phyloP scores from a whole-genome alignment of 2,888 invertebrate species.

The Lepeophtheirus nordmannii region DNA sequence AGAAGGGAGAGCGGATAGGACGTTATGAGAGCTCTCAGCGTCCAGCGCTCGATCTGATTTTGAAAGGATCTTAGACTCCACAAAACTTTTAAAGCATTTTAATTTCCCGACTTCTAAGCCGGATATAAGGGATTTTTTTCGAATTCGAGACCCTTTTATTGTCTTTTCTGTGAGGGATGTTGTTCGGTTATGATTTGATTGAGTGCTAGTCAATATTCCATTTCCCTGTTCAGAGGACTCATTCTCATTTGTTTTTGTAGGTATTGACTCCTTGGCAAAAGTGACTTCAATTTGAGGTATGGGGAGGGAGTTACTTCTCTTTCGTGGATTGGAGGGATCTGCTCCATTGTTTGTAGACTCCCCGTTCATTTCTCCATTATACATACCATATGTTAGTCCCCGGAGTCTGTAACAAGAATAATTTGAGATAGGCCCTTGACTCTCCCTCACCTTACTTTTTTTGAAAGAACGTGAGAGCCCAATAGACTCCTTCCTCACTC shows the following conservation, averaged over 20 bases:
- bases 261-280: neutral
- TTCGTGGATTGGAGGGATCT: constrained; percentile 46
- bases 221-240: neutral
- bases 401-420: neutral
- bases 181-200: constrained; percentile 10
- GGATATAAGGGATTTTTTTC: constrained; percentile 20
- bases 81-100: constrained; percentile 23
- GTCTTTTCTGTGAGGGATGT: neutral
- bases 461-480: constrained; percentile 82
- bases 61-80: constrained; percentile 25
- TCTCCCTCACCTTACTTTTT: constrained; percentile 64
- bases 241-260: neutral
- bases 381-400: constrained; percentile 5
- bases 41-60: constrained; percentile 20
- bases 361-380: neutral
- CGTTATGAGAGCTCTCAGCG: neutral
- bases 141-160: neutral
- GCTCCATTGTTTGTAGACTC: constrained; percentile 24
- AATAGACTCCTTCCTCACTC: constrained; percentile 94
- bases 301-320: constrained; percentile 79
- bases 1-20: neutral
- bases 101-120: constrained; percentile 5
- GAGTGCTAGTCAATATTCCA: neutral
- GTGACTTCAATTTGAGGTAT: constrained; percentile 74
- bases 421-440: neutral